phyloP scores from a whole-genome alignment of 2,797 vertebrate species.

The Lepilemur ruficaudatus region DNA sequence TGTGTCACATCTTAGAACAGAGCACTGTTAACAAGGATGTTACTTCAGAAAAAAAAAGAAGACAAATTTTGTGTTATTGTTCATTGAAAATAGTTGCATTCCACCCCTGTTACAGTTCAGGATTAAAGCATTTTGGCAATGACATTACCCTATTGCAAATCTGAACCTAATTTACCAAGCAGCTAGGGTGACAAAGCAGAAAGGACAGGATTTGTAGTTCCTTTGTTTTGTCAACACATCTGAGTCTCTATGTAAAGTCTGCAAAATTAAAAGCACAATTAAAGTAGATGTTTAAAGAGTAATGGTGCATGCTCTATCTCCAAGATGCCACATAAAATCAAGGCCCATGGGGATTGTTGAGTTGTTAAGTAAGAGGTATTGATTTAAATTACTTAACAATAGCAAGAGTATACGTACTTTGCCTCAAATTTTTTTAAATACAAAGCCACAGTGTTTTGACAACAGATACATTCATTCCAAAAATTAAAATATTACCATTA shows the following conservation, averaged over 20 bases:
- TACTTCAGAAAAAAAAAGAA: neutral
- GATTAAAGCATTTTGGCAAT: constrained; percentile 12
- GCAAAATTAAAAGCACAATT: constrained; percentile 67
- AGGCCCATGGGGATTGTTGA: constrained; percentile 45
- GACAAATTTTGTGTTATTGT: neutral
- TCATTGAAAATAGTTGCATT: constrained; percentile 30
- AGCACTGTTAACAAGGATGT: neutral
- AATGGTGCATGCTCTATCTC: constrained; percentile 44
- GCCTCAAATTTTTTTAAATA: neutral
- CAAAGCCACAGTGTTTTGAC: neutral
- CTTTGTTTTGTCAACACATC: constrained; percentile 59
- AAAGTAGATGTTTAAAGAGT: constrained; percentile 63
- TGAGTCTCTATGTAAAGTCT: constrained; percentile 46
- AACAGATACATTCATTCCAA: neutral
- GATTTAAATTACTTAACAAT: constrained; percentile 44
- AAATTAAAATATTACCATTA: neutral
- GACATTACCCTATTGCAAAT: neutral
- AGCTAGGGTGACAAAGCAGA: constrained; percentile 25
- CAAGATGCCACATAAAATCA: constrained; percentile 52
- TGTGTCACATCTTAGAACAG: neutral
- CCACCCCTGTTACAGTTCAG: neutral
- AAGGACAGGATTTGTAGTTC: constrained; percentile 36
- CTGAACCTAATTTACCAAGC: constrained; percentile 38
- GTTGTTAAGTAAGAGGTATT: constrained; percentile 60
- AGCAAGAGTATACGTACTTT: constrained; percentile 6